phyloP scores from a whole-genome alignment of 2,797 vertebrate genomes.

The Psittacula derbiana region DNA sequence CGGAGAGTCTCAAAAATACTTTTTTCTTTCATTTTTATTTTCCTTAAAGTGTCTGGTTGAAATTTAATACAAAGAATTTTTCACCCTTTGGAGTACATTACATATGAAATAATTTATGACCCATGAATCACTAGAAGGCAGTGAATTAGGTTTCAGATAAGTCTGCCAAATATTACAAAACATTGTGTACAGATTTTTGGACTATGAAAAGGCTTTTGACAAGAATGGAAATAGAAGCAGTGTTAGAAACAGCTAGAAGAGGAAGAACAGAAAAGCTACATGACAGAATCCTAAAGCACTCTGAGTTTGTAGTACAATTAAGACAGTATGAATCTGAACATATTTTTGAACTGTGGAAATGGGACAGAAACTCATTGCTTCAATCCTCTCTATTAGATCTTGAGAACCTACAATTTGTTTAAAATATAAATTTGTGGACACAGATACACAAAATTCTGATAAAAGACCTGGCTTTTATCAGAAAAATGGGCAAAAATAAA shows the following conservation, averaged over 20 bases:
- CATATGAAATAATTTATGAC: conserved; percentile 77
- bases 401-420: conserved; percentile 29
- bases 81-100: conserved; percentile 73
- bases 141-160: conserved; percentile 76
- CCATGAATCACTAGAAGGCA: conserved; percentile 76
- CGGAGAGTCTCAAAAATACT: conserved; percentile 33
- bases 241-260: conserved; percentile 67
- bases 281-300: conserved; percentile 55
- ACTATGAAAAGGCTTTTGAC: conserved; percentile 79
- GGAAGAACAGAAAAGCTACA: conserved; percentile 67
- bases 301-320: conserved; percentile 59
- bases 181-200: conserved; percentile 72
- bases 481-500: not conserved
- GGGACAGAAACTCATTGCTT: conserved; percentile 46
- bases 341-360: conserved; percentile 47
- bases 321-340: conserved; percentile 48
- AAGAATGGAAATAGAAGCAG: conserved; percentile 72
- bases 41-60: conserved; percentile 53
- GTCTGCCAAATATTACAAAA: conserved; percentile 77
- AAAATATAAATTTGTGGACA: not conserved
- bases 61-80: conserved; percentile 73
- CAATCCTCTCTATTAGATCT: conserved; percentile 30
- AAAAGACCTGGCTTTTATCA: not conserved
- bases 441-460: not conserved
- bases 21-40: not conserved